These are phyloP conservation scores for Siniperca obscura DNA, from an alignment of 2,797 vertebrate genomes.

Conservation along the genomic window DNA sequence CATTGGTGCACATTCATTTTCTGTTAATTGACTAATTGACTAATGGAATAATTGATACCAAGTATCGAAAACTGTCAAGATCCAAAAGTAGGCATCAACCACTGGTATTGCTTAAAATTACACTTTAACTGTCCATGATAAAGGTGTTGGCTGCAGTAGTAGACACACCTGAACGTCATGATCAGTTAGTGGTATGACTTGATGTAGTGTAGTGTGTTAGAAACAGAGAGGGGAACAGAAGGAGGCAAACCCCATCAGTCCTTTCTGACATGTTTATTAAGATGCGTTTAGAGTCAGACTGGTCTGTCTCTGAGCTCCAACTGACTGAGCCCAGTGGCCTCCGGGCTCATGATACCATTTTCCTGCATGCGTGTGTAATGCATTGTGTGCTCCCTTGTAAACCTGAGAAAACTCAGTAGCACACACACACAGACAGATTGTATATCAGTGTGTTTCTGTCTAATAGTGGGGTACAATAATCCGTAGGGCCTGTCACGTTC, in stretches of 20 bases:
- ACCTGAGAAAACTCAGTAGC: background rate
- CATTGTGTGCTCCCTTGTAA: constrained; percentile 23
- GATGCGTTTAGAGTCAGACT: background rate
- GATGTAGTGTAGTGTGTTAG: background rate
- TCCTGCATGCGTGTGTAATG: background rate
- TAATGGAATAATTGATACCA: background rate
- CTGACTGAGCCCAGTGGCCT: constrained; percentile 1
- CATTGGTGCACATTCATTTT: background rate
- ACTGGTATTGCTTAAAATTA: background rate
- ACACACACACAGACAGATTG: background rate
- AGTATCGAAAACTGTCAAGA: background rate
- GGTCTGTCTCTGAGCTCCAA: constrained; percentile 22
- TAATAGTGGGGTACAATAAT: constrained; percentile 50
- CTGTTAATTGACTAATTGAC: background rate
- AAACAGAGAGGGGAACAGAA: background rate
- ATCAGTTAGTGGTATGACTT: background rate
- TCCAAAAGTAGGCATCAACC: background rate
- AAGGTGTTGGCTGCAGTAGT: background rate
- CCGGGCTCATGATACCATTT: constrained; percentile 27
- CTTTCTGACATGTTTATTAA: constrained; percentile 4
- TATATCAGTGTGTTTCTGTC: constrained; percentile 19
- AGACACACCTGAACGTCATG: background rate
- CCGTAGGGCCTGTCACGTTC: constrained; percentile 44
- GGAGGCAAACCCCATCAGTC: background rate
- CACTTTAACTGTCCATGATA: background rate